A percentile compares a stretch with the other conserved stretches of the same genome.
These are phyloP conservation scores for Monochamus saltuarius DNA, from an alignment of 1,140 invertebrate species.

Conservation along the genomic window DNA sequence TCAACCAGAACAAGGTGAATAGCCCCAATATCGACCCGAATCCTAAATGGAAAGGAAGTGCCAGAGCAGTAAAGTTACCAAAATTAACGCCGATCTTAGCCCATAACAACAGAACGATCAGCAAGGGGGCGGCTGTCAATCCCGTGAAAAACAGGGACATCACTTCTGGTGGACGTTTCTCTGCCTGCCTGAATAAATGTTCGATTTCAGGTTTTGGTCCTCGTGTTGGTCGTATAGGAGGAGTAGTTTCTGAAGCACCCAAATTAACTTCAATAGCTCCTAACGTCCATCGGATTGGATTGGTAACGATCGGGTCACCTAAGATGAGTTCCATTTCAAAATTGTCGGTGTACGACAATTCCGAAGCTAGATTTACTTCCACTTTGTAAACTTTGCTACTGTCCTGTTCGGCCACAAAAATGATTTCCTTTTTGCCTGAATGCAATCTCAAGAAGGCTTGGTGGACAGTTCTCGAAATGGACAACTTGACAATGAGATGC, in stretches of 20 bases:
- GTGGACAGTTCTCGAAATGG: conserved; percentile 79
- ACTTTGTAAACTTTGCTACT: conserved; percentile 82
- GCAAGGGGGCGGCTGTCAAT: conserved; percentile 77
- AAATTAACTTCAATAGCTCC: conserved; percentile 78
- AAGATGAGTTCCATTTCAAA: conserved; percentile 86
- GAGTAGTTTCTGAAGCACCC: conserved; percentile 49
- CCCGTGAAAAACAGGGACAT: conserved; percentile 91
- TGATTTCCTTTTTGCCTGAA: conserved; percentile 75
- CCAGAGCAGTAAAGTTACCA: conserved; percentile 77
- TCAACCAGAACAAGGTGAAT: conserved; percentile 88
- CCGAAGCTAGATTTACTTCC: conserved; percentile 75
- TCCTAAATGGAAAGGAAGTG: conserved; percentile 85
- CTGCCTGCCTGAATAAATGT: conserved; percentile 91
- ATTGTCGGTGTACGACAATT: conserved; percentile 76
- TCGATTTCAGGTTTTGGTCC: conserved; percentile 81
- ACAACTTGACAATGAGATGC: conserved; percentile 82
- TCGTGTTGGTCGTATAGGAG: conserved; percentile 49
- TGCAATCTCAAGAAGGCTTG: conserved; percentile 88
- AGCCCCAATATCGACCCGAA: conserved; percentile 80
- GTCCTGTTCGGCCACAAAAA: conserved; percentile 93
- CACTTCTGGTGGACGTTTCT: conserved; percentile 81
- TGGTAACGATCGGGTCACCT: conserved; percentile 87
- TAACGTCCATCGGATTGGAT: conserved; percentile 85
- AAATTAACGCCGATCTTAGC: conserved; percentile 86
- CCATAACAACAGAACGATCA: conserved; percentile 87